Evolutionary conservation across 2,888 invertebrate species (phyloP).

Genomic region (Brachycybe producta): DNA sequence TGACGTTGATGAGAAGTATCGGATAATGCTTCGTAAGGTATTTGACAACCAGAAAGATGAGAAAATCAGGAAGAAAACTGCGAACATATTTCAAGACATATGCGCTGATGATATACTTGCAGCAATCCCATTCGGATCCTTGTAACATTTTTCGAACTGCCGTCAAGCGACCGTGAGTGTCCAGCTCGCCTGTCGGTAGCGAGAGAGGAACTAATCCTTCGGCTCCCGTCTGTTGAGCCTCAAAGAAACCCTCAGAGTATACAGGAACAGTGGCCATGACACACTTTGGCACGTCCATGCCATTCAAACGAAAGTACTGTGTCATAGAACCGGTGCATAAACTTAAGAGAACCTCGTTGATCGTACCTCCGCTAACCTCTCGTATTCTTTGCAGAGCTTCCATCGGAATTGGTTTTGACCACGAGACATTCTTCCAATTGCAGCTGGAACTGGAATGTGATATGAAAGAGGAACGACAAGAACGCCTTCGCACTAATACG

Average conservation of each 20-base stretch:
- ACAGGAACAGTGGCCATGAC: slow-evolving; percentile 2
- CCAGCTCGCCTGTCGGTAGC: background rate
- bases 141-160: background rate
- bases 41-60: background rate
- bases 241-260: slow-evolving; percentile 1
- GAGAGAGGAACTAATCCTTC: slow-evolving; percentile 4
- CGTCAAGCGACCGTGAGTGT: background rate
- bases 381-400: background rate
- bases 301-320: background rate
- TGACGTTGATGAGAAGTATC: background rate
- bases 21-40: background rate
- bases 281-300: background rate
- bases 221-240: background rate
- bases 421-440: background rate
- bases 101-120: slow-evolving; percentile 3
- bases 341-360: slow-evolving; percentile 3
- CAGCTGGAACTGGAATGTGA: background rate
- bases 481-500: background rate
- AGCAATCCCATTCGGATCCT: background rate
- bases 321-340: background rate
- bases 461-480: background rate
- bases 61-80: background rate
- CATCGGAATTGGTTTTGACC: background rate
- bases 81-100: background rate
- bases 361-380: background rate